Evolutionary conservation across 2,888 invertebrate species (phyloP).

Genomic region (Beris chalybata): DNA sequence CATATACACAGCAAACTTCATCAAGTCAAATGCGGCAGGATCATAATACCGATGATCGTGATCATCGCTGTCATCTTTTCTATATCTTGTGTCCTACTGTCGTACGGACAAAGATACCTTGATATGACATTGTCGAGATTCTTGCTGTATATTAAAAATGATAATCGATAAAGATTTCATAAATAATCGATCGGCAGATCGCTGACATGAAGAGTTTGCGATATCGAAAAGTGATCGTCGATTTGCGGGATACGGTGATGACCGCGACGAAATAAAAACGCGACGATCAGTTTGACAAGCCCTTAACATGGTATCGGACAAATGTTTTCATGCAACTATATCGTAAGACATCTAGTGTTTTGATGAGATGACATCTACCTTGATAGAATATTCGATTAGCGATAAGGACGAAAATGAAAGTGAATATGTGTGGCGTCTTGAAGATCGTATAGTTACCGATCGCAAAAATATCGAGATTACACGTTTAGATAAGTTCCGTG

Average conservation of each 20-base stretch:
- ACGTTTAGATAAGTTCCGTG: too few relatives aligned
- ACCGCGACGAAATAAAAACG: conserved; percentile 7
- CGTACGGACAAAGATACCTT: too few relatives aligned
- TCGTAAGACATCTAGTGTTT: neutral
- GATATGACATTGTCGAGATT: conserved; percentile 41
- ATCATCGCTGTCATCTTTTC: too few relatives aligned
- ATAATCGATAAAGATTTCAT: conserved; percentile 54
- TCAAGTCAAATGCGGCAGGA: too few relatives aligned
- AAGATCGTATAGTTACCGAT: too few relatives aligned
- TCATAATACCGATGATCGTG: too few relatives aligned
- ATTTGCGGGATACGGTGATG: neutral
- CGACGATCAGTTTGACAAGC: conserved; percentile 29
- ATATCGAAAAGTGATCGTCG: conserved; percentile 16
- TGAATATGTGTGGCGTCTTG: too few relatives aligned
- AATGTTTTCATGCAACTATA: conserved; percentile 45
- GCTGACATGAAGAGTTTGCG: conserved; percentile 23
- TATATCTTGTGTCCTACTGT: too few relatives aligned
- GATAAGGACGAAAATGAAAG: conserved; percentile 15
- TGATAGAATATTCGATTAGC: conserved; percentile 38
- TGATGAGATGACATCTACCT: conserved; percentile 36
- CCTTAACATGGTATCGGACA: conserved; percentile 44
- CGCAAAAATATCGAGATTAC: too few relatives aligned
- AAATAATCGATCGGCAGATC: conserved; percentile 37
- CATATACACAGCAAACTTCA: too few relatives aligned
- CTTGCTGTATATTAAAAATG: conserved; percentile 56